Evolutionary conservation across 2,888 invertebrate species (phyloP).

Genomic region (Amblyjoppa fuscipennis): DNA sequence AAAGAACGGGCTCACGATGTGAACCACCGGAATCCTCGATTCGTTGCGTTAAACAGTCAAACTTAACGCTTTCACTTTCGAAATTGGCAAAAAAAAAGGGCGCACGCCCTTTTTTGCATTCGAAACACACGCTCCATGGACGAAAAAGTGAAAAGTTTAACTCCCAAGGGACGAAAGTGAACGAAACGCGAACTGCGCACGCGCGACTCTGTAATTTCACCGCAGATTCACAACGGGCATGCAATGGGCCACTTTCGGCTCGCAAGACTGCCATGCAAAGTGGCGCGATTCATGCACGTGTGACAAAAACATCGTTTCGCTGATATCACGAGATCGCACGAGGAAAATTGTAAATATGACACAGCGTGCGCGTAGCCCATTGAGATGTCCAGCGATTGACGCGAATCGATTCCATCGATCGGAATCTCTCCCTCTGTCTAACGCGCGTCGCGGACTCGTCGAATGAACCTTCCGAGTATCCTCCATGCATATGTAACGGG

Average conservation of each 20-base stretch:
- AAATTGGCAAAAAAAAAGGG: too few relatives aligned
- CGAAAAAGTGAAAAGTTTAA: too few relatives aligned
- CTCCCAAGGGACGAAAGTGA: too few relatives aligned
- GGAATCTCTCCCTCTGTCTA: conserved; percentile 45
- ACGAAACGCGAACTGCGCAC: too few relatives aligned
- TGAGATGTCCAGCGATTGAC: conserved; percentile 51
- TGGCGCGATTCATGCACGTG: too few relatives aligned
- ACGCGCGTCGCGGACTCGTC: conserved; percentile 24
- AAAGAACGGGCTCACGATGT: conserved; percentile 41
- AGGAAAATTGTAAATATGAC: not conserved
- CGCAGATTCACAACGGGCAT: too few relatives aligned
- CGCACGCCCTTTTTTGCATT: not conserved
- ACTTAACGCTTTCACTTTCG: too few relatives aligned
- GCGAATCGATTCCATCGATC: conserved; percentile 59
- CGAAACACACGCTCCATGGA: not conserved
- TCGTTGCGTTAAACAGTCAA: conserved; percentile 36
- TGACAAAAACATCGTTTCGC: not conserved
- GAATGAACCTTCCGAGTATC: not conserved
- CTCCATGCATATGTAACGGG: conserved; percentile 40
- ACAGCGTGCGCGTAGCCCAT: not conserved
- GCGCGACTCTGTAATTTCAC: too few relatives aligned
- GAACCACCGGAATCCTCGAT: not conserved
- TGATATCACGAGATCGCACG: not conserved
- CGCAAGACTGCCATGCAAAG: too few relatives aligned
- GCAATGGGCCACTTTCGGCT: too few relatives aligned